Evolutionary conservation across 2,888 invertebrate genomes (phyloP).

Genomic region (Molorchus minor): DNA sequence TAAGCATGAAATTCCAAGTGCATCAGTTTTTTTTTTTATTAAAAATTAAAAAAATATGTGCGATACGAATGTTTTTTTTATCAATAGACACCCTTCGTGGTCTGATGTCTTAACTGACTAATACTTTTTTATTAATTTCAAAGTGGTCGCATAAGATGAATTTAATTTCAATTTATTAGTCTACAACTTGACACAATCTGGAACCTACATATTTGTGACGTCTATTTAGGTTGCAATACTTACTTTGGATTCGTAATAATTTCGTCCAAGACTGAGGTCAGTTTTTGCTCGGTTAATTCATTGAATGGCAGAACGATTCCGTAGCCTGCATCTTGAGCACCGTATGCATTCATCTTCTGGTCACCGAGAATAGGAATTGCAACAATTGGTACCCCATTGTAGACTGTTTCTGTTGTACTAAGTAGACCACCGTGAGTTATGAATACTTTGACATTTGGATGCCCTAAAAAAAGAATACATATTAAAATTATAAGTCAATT

Average conservation of each 20-base stretch:
- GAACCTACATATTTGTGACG: too few species aligned
- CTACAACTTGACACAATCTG: too few species aligned
- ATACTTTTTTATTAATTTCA: too few species aligned
- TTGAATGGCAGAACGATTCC: slow-evolving; percentile 15
- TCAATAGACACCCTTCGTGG: too few species aligned
- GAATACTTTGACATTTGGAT: slow-evolving; percentile 32
- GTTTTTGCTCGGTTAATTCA: slow-evolving; percentile 25
- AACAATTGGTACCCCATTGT: slow-evolving; percentile 34
- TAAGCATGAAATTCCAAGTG: too few species aligned
- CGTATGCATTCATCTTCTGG: slow-evolving; percentile 32
- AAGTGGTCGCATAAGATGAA: too few species aligned
- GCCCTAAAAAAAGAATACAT: slow-evolving; percentile 6
- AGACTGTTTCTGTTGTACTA: slow-evolving; percentile 31
- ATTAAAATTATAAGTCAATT: not conserved
- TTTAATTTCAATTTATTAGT: too few species aligned
- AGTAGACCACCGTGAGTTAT: slow-evolving; percentile 30
- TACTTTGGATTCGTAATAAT: slow-evolving; percentile 34
- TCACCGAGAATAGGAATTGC: slow-evolving; percentile 32
- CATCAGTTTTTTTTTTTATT: too few species aligned
- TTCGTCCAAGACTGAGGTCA: slow-evolving; percentile 25
- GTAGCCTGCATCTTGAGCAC: slow-evolving; percentile 19
- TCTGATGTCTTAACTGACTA: too few species aligned
- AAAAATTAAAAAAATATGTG: too few species aligned
- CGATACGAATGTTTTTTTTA: too few species aligned
- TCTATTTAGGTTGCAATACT: too few species aligned